Evolutionary conservation across 2,797 vertebrate genomes (phyloP), one percentile per base, ranked within the genome.

Genomic region (Darevskia mixta): DNA sequence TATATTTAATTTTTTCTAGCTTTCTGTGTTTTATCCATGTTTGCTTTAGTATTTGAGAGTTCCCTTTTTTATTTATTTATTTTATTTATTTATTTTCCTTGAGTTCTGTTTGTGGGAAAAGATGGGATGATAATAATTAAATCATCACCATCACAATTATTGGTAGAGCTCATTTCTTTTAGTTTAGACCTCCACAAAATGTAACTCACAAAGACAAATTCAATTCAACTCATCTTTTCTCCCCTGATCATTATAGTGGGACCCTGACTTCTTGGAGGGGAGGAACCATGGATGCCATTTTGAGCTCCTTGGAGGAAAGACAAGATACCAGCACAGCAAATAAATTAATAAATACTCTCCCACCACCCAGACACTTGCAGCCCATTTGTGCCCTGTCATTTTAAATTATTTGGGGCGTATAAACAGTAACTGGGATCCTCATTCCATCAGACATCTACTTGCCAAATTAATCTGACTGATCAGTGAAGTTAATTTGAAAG

Each of bases 401-500:
- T 77, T 6, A 20, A 85, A 90, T 80, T 69, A 82, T 83, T 80
- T 6, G 81, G 71, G 71, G 8, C 25, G 45, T 76, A 29, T 71
- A 89, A 79, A 1, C 58, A 7, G 4, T 1, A 84, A 49, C 17
- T 69, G 43, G 87, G 87, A 86, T 83, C 81, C 17, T 0, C 2
- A 3, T 87, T 83, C 90, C 81, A 71, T 1, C 6, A 89, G 9
- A 18, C 85, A 73, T 77, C 27, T 88, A 89, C 77, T 89, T 83
- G 6, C 27, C 25, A 85, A 87, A 32, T 86, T 80, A 87, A 80
- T 38, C 27, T 75, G 10, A 6, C 0, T 79, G 3, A 93, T 76
- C 61, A 87, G 58, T 38, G 88, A 94, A 81, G 20, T 58, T 82
- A 58, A 88, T 85, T 85, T 80, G 64, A 89, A 88, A 91, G 76